A percentile compares a stretch with the other conserved stretches of the same genome.
phyloP scores from a whole-genome alignment of 2,888 invertebrate genomes.

The Crepidodera aurea region DNA sequence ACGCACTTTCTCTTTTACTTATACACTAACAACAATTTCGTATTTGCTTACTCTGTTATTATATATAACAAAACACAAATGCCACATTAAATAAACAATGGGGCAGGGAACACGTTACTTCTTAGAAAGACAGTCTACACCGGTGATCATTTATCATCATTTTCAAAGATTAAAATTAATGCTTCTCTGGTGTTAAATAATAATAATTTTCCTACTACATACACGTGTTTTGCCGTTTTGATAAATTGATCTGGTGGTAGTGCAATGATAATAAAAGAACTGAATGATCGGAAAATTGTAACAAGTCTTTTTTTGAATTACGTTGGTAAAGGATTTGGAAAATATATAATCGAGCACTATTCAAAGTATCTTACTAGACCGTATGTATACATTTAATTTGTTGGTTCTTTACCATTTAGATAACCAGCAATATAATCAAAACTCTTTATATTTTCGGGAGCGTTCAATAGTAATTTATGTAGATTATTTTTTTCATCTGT shows the following conservation, averaged over 20 bases:
- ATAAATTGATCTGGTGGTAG: conserved; percentile 19
- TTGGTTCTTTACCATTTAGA: no score
- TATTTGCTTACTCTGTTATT: no score
- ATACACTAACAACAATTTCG: no score
- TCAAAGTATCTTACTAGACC: no score
- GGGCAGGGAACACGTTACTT: conserved; percentile 1
- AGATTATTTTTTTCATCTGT: no score
- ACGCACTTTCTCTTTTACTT: no score
- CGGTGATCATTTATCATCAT: conserved; percentile 33
- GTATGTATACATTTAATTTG: no score
- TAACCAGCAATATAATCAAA: no score
- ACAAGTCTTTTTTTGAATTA: background rate
- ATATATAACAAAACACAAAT: background rate
- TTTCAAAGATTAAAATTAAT: conserved; percentile 36
- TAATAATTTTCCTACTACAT: conserved; percentile 27
- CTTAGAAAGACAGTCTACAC: conserved; percentile 17
- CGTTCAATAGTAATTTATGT: no score
- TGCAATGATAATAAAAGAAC: background rate
- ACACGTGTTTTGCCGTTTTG: conserved; percentile 30
- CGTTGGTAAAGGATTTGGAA: no score
- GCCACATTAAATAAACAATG: conserved; percentile 13
- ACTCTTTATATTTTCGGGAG: no score
- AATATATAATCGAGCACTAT: no score
- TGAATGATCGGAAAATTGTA: background rate
- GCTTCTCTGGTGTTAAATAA: conserved; percentile 27